These are phyloP conservation scores for Pseudomyrmex concolor DNA, from an alignment of 1,140 invertebrate species.

Conservation along the genomic window DNA sequence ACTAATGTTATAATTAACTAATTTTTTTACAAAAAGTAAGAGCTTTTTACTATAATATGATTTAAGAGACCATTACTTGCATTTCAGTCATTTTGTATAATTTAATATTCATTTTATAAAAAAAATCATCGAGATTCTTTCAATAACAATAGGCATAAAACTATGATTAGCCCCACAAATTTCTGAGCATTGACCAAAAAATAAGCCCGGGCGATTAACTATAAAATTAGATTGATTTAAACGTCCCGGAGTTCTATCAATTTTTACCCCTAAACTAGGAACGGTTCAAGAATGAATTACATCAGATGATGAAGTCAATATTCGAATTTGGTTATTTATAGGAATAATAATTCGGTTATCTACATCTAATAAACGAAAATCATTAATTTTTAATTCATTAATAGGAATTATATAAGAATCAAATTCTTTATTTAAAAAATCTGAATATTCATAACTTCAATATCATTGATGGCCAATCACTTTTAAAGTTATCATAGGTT, in stretches of 20 bases:
- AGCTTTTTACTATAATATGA: neutral
- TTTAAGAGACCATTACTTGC: neutral
- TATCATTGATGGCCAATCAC: slow-evolving; percentile 89
- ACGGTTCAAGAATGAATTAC: slow-evolving; percentile 90
- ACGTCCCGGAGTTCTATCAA: slow-evolving; percentile 88
- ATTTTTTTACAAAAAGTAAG: neutral
- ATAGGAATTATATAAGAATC: slow-evolving; percentile 84
- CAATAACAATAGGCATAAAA: slow-evolving; percentile 91
- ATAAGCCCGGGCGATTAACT: slow-evolving; percentile 86
- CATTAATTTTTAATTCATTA: slow-evolving; percentile 78
- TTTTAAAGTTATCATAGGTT: slow-evolving; percentile 87
- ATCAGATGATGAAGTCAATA: slow-evolving; percentile 86
- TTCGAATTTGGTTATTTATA: slow-evolving; percentile 86
- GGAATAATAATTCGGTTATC: slow-evolving; percentile 87
- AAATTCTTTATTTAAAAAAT: slow-evolving; percentile 87
- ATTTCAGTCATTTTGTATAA: neutral
- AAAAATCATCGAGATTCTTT: slow-evolving; percentile 85
- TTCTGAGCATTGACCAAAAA: slow-evolving; percentile 91
- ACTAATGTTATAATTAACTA: neutral
- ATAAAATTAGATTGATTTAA: slow-evolving; percentile 88
- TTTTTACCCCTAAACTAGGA: slow-evolving; percentile 87
- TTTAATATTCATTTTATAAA: slow-evolving; percentile 86
- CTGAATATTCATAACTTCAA: slow-evolving; percentile 89
- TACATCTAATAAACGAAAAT: slow-evolving; percentile 87
- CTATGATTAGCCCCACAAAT: slow-evolving; percentile 92